These are phyloP conservation scores for Aporophyla lueneburgensis DNA, from an alignment of 2,888 invertebrate genomes.

Conservation along the genomic window DNA sequence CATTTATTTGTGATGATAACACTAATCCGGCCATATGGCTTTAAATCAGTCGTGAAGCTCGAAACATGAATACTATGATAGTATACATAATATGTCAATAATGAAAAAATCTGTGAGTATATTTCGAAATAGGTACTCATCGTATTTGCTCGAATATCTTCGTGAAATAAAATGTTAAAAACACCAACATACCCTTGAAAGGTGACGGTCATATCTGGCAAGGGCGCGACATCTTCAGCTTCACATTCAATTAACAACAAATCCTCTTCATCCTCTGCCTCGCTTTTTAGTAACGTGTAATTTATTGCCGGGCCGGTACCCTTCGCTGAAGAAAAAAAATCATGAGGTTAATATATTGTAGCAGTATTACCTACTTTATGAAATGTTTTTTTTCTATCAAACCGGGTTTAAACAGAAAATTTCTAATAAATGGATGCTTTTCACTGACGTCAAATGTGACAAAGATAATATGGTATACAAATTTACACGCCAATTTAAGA, in stretches of 20 bases:
- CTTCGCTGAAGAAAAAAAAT: conserved; percentile 70
- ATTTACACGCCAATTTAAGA: not conserved
- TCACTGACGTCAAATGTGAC: not conserved
- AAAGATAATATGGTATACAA: not conserved
- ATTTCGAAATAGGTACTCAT: not conserved
- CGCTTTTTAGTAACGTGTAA: conserved; percentile 71
- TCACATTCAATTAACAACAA: conserved; percentile 77
- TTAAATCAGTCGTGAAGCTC: not conserved
- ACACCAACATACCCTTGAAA: conserved; percentile 74
- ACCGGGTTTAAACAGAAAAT: not conserved
- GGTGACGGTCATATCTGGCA: conserved; percentile 76
- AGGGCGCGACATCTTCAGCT: conserved; percentile 80
- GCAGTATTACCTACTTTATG: not conserved
- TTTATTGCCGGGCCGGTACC: conserved; percentile 81
- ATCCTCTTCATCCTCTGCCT: conserved; percentile 71
- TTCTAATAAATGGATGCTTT: not conserved
- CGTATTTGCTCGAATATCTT: not conserved
- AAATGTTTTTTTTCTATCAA: not conserved
- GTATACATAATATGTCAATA: not conserved
- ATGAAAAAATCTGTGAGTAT: not conserved
- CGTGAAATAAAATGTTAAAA: not conserved
- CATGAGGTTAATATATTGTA: not conserved
- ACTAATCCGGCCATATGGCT: not conserved
- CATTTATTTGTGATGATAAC: not conserved
- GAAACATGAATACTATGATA: conserved; percentile 3